A percentile compares a stretch with the other conserved stretches of the same genome.
Conservation (phyloP, 2,113 vertebrate genomes). For the Chaetops frenatus region DNA sequence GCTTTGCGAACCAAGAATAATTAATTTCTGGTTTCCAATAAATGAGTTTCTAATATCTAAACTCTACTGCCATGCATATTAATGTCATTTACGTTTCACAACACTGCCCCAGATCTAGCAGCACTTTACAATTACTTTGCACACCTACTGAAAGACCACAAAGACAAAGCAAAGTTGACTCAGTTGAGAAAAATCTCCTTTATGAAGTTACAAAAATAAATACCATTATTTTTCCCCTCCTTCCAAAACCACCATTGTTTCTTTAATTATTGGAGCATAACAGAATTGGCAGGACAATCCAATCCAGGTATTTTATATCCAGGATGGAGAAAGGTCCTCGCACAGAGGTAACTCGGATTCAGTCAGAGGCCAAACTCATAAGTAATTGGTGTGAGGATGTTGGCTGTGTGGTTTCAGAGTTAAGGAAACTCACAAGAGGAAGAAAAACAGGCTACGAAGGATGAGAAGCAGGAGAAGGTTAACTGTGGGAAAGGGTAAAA, state of each 20-base stretch:
- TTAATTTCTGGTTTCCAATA: not conserved
- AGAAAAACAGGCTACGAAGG: not conserved
- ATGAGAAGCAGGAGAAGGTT: conserved; percentile 11
- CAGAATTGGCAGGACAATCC: not conserved
- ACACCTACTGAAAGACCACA: not conserved
- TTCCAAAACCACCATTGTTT: not conserved
- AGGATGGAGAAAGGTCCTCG: not conserved
- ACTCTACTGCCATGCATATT: not conserved
- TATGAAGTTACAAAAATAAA: not conserved
- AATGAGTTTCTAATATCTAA: not conserved
- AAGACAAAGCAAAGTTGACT: not conserved
- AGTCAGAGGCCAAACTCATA: not conserved
- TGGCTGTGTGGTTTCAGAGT: not conserved
- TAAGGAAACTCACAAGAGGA: not conserved
- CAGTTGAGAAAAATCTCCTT: not conserved
- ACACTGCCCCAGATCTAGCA: not conserved
- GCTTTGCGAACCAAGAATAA: not conserved
- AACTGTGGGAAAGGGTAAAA: conserved; percentile 35
- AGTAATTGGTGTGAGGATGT: not conserved
- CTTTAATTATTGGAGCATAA: not conserved
- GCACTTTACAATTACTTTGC: not conserved
- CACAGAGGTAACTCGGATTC: not conserved
- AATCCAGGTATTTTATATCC: not conserved
- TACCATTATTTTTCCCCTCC: not conserved
- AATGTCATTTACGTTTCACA: not conserved